Evolutionary conservation across 2,888 invertebrate species (phyloP).

Genomic region (Tetragnatha montana): DNA sequence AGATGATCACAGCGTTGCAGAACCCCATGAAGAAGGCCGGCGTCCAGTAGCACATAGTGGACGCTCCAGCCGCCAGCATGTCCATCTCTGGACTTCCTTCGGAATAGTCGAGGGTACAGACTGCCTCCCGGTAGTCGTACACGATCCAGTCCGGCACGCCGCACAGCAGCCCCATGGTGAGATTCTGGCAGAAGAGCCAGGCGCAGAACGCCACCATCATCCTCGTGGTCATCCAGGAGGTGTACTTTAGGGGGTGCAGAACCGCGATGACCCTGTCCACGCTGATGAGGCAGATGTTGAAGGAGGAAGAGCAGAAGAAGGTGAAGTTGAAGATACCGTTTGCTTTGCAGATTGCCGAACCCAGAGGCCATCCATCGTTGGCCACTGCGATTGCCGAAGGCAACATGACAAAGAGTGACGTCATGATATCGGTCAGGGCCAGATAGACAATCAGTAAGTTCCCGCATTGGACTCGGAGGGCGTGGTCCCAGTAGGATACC

Average conservation of each 20-base stretch:
- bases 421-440: conserved; percentile 40
- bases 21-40: conserved; percentile 18
- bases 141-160: conserved; percentile 31
- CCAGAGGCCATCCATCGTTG: conserved; percentile 56
- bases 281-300: conserved; percentile 75
- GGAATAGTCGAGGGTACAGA: conserved; percentile 44
- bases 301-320: conserved; percentile 76
- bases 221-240: conserved; percentile 69
- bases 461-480: conserved; percentile 27
- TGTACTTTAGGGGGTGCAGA: conserved; percentile 74
- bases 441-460: conserved; percentile 51
- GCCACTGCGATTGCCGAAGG: conserved; percentile 50
- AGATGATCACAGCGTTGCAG: conserved; percentile 42
- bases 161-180: not conserved
- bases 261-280: conserved; percentile 75
- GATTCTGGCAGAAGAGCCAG: not conserved
- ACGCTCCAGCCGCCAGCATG: not conserved
- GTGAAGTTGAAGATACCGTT: conserved; percentile 75
- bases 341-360: conserved; percentile 72
- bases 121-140: conserved; percentile 57
- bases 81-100: not conserved
- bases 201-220: not conserved
- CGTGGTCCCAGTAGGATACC: conserved; percentile 33
- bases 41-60: conserved; percentile 9
- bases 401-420: conserved; percentile 48